Percentiles rank a stretch among this genome's conserved stretches.
These are phyloP conservation scores for Polietes domitor DNA, from an alignment of 2,888 invertebrate genomes.

Conservation along the genomic window DNA sequence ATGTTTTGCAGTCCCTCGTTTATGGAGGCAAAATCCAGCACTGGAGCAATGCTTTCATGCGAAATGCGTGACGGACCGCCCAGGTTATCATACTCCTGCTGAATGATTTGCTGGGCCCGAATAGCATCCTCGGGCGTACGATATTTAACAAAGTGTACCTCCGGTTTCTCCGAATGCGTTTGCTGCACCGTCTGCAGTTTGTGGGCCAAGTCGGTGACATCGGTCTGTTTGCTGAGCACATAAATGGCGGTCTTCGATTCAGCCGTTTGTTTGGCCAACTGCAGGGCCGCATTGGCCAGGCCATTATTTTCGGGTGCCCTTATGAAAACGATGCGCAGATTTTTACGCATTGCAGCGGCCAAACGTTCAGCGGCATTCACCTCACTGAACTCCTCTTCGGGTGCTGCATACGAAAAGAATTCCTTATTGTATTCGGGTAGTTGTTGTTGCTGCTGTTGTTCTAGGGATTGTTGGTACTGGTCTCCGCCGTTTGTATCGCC, in stretches of 20 bases:
- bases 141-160: constrained; percentile 78
- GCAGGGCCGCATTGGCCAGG: constrained; percentile 73
- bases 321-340: constrained; percentile 75
- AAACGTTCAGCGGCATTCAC: constrained; percentile 68
- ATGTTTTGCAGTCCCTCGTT: constrained; percentile 15
- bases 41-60: constrained; percentile 73
- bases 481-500: constrained; percentile 25
- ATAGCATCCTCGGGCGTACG: constrained; percentile 76
- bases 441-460: too few relatives aligned
- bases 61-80: constrained; percentile 71
- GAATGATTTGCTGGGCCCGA: constrained; percentile 75
- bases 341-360: constrained; percentile 70
- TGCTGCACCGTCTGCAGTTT: constrained; percentile 71
- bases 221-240: constrained; percentile 76
- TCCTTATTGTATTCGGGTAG: constrained; percentile 72
- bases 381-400: constrained; percentile 74
- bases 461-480: constrained; percentile 4
- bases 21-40: constrained; percentile 73
- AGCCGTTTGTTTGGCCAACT: constrained; percentile 73
- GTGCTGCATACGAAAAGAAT: constrained; percentile 74
- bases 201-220: constrained; percentile 72
- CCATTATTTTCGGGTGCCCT: constrained; percentile 76
- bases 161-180: constrained; percentile 73
- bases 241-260: constrained; percentile 78
- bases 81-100: constrained; percentile 74